Evolutionary conservation across 2,113 vertebrate genomes (phyloP), one percentile per base, ranked within the genome.

Genomic region (Hemibagrus wyckioides): DNA sequence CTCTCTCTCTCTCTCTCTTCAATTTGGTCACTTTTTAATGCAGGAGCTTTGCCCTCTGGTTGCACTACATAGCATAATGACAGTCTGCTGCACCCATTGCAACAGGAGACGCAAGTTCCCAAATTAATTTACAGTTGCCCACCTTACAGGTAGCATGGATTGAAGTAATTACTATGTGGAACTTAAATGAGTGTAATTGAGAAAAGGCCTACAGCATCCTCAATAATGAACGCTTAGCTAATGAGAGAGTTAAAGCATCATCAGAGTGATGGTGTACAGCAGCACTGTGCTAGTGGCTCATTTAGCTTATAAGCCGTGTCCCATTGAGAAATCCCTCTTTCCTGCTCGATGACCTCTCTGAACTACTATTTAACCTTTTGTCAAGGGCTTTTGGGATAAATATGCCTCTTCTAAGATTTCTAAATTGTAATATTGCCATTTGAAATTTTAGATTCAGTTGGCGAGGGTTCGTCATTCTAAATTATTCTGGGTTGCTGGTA

Each of bases 141-240:
- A 95, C 95, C 95, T 94, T 93, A 95, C 94, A 95, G 95, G 94
- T 96, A 94, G 93, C 93, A 93, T 92, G 93, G 92, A 94, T 92
- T 94, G 93, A 95, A 94, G 94, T 95, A 95, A 96, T 96, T 95
- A 95, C 93, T 92, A 91, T 91, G 92, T 93, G 92, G 89, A 84
- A 92, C 93, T 92, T 94, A 94, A 94, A 95, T 94, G 93, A 92
- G 87, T 92, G 93, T 94, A 94, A 95, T 95, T 95, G 94, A 94
- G 93, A 94, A 93, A 94, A 93, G 86, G 94, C 95, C 94, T 94
- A 94, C 94, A 96, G 94, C 94, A 90, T 90, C 92, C 93, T 93
- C 89, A 92, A 93, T 94, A 95, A 95, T 91, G 90, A 95, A 94
- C 93, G 92, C 92, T 85, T 44, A 92, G 90, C 92, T 94, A 95